Percentiles rank a stretch among this genome's conserved stretches.
phyloP scores from a whole-genome alignment of 2,113 vertebrate species.

The Petrocephalus microphthalmus region DNA sequence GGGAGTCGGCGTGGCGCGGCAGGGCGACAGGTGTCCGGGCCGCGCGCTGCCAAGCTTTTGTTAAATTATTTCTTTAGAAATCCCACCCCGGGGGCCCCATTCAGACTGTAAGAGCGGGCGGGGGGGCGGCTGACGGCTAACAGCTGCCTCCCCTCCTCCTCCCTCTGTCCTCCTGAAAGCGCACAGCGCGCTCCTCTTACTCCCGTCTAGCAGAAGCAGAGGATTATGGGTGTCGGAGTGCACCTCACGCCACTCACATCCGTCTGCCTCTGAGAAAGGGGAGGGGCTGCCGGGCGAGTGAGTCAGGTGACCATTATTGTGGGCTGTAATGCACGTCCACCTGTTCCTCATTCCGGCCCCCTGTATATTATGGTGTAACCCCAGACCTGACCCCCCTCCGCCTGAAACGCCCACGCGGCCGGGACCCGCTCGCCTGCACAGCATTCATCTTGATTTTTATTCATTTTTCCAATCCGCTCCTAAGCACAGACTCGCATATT shows the following conservation, averaged over 20 bases:
- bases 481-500: background rate
- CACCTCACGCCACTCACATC: background rate
- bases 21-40: background rate
- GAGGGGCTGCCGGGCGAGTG: background rate
- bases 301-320: too few species aligned
- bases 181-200: background rate
- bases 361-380: background rate
- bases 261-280: background rate
- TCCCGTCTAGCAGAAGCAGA: background rate
- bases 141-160: background rate
- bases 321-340: background rate
- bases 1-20: background rate
- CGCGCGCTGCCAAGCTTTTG: background rate
- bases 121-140: background rate
- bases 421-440: background rate
- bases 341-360: background rate
- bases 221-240: background rate
- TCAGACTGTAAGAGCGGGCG: background rate
- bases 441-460: background rate
- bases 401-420: background rate
- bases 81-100: background rate
- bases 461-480: background rate
- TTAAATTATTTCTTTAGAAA: background rate
- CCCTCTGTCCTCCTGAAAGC: background rate
- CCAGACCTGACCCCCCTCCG: background rate